Evolutionary conservation across 1,140 invertebrate species (phyloP), one percentile per base, ranked within the genome.

Genomic region (Armadillidium nasatum): DNA sequence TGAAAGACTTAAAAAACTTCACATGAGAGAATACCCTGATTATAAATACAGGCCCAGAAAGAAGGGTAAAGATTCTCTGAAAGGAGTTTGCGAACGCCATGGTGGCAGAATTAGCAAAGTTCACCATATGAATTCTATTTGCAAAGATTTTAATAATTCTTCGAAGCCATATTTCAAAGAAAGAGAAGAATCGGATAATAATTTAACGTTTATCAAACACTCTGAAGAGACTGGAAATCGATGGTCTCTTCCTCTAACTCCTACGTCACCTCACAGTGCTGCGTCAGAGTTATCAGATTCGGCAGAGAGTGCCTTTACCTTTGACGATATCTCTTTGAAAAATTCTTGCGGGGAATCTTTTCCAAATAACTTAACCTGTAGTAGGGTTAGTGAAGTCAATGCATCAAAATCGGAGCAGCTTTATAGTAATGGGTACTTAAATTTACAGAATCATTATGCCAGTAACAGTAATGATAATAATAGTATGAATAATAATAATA

Each of bases 31-130:
- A 84, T 98, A 97, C 84, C 96, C 96, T 0, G 94, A 97, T 84
- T 99, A 99, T 88, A 99, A 99, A 84, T 99, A 99, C 86, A 87
- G 94, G 81, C 95, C 95, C 10, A 89, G 94, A 83, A 97, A 97
- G 87, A 96, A 96, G 86, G 73, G 73, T 0, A 75, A 75, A 43
- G 73, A 75, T 75, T 67, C 73, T 67, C 21, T 75, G 22, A 75
- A 75, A 68, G 68, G 45, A 68, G 67, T 75, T 60, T 68, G 45
- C 15, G 73, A 75, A 19, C 73, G 73, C 0, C 73, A 75, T 44
- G 73, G 73, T 44, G 73, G 73, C 13, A 75, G 68, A 43, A 45
- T 75, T 19, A 33, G 46, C 6, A 75, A 75, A 43, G 73, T 75
- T 67, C 11, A 75, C 45, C 54, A 75, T 75, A n/a, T 60, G 73